A percentile compares a stretch with the other conserved stretches of the same genome.
phyloP scores from a whole-genome alignment of 2,113 vertebrate genomes.

The Sylvilagus bachmani region DNA sequence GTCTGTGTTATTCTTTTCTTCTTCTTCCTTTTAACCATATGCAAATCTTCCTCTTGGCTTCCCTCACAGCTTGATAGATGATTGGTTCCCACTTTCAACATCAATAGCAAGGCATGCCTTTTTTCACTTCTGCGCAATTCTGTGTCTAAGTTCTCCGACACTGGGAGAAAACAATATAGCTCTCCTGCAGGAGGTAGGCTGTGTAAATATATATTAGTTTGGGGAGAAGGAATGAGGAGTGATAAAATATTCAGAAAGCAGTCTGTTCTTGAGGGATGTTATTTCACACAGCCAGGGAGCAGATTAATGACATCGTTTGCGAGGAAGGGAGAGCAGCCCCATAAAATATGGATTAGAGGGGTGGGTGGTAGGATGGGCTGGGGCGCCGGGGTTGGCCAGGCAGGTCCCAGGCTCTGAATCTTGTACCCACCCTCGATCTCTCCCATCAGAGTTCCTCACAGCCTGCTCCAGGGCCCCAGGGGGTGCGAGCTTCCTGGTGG shows the following conservation, averaged over 20 bases:
- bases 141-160: slow-evolving; percentile 78
- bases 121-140: slow-evolving; percentile 83
- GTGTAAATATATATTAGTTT: slow-evolving; percentile 91
- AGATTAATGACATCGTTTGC: slow-evolving; percentile 88
- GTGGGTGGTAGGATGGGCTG: neutral
- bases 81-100: slow-evolving; percentile 87
- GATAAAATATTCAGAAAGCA: slow-evolving; percentile 91
- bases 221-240: slow-evolving; percentile 88
- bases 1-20: slow-evolving; percentile 10
- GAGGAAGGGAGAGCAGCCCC: slow-evolving; percentile 79
- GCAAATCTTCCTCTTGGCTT: slow-evolving; percentile 82
- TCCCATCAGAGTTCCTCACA: neutral
- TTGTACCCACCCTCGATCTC: neutral
- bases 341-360: slow-evolving; percentile 88
- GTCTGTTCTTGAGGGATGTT: slow-evolving; percentile 87
- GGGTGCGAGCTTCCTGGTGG: neutral
- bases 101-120: slow-evolving; percentile 82
- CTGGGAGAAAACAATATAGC: slow-evolving; percentile 87
- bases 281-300: slow-evolving; percentile 90
- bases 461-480: neutral
- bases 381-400: neutral
- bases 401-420: neutral
- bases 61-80: slow-evolving; percentile 86
- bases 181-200: slow-evolving; percentile 88
- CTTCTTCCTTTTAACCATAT: slow-evolving; percentile 61